These are phyloP conservation scores for Rhinella marina DNA, from an alignment of 2,797 vertebrate species.

Conservation along the genomic window DNA sequence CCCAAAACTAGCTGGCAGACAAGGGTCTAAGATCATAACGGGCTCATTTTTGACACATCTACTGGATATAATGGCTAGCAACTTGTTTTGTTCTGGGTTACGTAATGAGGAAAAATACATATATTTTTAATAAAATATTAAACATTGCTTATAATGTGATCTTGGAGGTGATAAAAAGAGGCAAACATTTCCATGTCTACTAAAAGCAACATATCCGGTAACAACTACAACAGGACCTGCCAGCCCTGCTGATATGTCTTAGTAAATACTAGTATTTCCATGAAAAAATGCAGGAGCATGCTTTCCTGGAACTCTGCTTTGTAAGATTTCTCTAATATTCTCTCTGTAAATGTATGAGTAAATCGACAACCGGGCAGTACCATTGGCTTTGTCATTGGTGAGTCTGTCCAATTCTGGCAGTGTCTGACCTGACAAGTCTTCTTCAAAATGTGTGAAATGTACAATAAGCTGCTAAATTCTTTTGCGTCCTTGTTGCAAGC, in stretches of 20 bases:
- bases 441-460: no score
- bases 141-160: background rate
- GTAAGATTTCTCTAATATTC: background rate
- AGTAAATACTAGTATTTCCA: background rate
- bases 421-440: no score
- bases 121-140: constrained; percentile 1
- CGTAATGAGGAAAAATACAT: background rate
- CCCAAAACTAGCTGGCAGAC: constrained; percentile 32
- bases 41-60: constrained; percentile 18
- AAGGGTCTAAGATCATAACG: constrained; percentile 39
- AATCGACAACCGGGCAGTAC: background rate
- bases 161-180: background rate
- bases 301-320: background rate
- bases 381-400: no score
- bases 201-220: background rate
- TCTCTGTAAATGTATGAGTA: background rate
- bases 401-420: no score
- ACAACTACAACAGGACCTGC: background rate
- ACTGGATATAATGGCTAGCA: constrained; percentile 21
- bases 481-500: no score
- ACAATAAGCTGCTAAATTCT: no score
- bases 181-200: background rate
- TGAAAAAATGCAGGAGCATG: background rate
- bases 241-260: background rate
- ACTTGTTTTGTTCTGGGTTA: constrained; percentile 44